Evolutionary conservation across 2,113 vertebrate species (phyloP).

Genomic region (Rhodinocichla rosea): DNA sequence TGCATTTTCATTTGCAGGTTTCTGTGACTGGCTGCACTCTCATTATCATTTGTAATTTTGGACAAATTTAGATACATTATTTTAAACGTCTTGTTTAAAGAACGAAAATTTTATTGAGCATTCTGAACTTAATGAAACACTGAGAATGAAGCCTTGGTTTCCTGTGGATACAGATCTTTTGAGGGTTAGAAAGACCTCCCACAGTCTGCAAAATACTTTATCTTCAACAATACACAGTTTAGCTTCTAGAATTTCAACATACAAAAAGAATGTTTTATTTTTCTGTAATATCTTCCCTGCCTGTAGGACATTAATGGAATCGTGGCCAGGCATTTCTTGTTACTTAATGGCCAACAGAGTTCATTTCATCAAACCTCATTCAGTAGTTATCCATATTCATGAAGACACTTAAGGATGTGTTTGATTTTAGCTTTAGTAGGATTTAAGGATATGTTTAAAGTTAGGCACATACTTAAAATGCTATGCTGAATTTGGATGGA

Average conservation of each 20-base stretch:
- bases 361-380: constrained; percentile 1
- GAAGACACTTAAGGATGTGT: background rate
- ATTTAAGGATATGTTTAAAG: constrained; percentile 33
- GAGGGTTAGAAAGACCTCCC: background rate
- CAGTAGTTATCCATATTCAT: constrained; percentile 23
- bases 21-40: background rate
- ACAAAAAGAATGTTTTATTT: background rate
- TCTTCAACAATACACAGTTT: background rate
- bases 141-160: background rate
- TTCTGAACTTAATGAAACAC: background rate
- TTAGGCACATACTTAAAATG: constrained; percentile 35
- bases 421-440: constrained; percentile 42
- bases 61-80: background rate
- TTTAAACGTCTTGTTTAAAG: background rate
- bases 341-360: background rate
- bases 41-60: background rate
- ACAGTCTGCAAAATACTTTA: background rate
- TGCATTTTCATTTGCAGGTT: background rate
- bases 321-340: background rate
- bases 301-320: background rate
- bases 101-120: background rate
- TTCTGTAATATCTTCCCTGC: background rate
- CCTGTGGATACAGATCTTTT: background rate
- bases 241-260: background rate
- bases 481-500: background rate